These are phyloP conservation scores for Numenius phaeopus DNA, from an alignment of 2,797 vertebrate species.

Conservation along the genomic window DNA sequence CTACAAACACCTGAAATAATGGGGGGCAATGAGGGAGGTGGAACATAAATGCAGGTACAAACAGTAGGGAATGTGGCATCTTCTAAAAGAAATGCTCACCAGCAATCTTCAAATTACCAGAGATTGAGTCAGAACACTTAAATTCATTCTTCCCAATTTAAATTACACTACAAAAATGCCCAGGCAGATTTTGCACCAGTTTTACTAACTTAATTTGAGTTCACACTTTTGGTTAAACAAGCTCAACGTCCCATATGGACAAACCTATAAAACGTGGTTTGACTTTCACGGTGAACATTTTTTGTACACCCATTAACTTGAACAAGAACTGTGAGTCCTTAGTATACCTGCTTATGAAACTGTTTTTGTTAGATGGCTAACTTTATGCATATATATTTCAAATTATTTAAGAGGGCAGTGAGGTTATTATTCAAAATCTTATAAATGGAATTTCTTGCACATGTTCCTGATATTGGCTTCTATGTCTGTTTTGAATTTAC, in stretches of 20 bases:
- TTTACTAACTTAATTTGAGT: slow-evolving; percentile 52
- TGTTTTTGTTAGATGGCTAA: slow-evolving; percentile 53
- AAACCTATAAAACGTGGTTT: slow-evolving; percentile 29
- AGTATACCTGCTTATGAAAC: slow-evolving; percentile 8
- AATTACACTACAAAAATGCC: not conserved
- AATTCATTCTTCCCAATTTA: not conserved
- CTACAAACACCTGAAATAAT: not conserved
- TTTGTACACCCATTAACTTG: slow-evolving; percentile 37
- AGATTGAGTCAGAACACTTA: not conserved
- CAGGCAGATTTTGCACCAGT: slow-evolving; percentile 26
- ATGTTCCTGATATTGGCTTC: slow-evolving; percentile 39
- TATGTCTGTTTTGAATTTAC: slow-evolving; percentile 57
- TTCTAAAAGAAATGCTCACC: not conserved
- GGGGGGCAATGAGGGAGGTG: not conserved
- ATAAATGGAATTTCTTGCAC: slow-evolving; percentile 56
- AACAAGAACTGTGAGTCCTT: slow-evolving; percentile 13
- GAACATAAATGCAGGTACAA: not conserved
- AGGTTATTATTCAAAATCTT: slow-evolving; percentile 52
- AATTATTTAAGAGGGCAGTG: slow-evolving; percentile 49
- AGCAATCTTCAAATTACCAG: not conserved
- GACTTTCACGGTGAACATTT: slow-evolving; percentile 40
- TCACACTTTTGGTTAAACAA: slow-evolving; percentile 53
- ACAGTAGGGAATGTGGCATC: not conserved
- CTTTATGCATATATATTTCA: slow-evolving; percentile 44
- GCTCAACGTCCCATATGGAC: slow-evolving; percentile 32